These are phyloP conservation scores for Hipposideros armiger DNA, from an alignment of 2,113 vertebrate genomes.

Conservation along the genomic window DNA sequence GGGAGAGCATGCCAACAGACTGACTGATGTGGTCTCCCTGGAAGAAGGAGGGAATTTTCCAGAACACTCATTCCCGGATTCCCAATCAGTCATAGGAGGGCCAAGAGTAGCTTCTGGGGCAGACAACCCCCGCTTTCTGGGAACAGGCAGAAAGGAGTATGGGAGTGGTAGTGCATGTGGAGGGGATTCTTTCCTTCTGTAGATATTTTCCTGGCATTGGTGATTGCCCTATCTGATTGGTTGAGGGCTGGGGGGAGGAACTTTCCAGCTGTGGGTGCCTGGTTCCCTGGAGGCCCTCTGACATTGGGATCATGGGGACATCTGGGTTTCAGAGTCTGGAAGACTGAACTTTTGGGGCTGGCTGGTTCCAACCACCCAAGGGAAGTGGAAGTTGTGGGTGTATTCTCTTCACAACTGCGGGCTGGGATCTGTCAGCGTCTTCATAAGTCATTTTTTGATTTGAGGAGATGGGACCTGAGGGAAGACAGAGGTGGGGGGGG, in stretches of 20 bases:
- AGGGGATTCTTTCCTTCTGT: conserved; percentile 76
- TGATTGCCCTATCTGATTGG: conserved; percentile 37
- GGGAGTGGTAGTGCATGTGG: not conserved
- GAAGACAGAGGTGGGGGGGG: not conserved
- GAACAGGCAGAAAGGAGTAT: conserved; percentile 48
- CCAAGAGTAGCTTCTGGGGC: conserved; percentile 54
- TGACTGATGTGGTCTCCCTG: conserved; percentile 66
- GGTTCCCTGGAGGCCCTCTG: not conserved
- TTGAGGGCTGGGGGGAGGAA: conserved; percentile 19
- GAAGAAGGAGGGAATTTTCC: conserved; percentile 64
- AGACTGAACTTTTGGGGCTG: not conserved
- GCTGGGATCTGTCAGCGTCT: not conserved
- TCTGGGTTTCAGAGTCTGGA: conserved; percentile 41
- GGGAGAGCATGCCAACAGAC: not conserved
- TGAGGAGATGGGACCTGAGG: conserved; percentile 61
- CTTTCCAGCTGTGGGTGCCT: conserved; percentile 37
- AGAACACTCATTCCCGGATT: conserved; percentile 73
- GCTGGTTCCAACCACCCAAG: not conserved
- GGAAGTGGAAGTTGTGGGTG: not conserved
- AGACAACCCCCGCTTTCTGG: conserved; percentile 50
- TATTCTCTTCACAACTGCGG: not conserved
- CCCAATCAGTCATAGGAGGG: conserved; percentile 44
- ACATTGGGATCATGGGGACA: not conserved
- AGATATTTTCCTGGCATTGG: conserved; percentile 76
- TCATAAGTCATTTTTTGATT: conserved; percentile 36